Evolutionary conservation across 2,113 vertebrate species (phyloP).

Genomic region (Parus major): DNA sequence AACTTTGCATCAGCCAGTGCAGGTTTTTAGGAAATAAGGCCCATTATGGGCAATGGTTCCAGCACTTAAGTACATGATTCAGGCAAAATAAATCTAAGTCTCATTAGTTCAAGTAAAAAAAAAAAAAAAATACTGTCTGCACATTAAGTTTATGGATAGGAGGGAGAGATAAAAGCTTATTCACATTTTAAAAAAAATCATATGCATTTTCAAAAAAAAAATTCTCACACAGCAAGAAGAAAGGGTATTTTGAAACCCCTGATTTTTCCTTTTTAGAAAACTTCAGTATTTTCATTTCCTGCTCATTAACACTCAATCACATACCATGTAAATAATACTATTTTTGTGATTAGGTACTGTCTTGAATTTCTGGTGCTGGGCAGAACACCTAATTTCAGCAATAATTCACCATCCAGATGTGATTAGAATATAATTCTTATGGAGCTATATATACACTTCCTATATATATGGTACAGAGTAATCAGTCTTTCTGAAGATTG

Average conservation of each 20-base stretch:
- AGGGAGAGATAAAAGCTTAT: neutral
- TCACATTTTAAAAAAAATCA: neutral
- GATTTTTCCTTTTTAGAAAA: neutral
- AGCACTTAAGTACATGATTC: neutral
- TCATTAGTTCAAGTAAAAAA: neutral
- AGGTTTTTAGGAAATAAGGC: neutral
- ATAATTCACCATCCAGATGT: neutral
- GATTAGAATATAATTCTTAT: neutral
- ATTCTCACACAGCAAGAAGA: neutral
- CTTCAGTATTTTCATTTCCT: neutral
- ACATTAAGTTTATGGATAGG: neutral
- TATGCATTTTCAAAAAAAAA: neutral
- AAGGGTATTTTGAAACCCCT: neutral
- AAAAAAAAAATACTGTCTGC: neutral
- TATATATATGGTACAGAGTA: neutral
- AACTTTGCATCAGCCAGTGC: neutral
- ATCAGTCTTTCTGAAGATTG: neutral
- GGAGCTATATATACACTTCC: neutral
- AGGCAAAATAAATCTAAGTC: neutral
- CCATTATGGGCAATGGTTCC: neutral
- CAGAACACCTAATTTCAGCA: slow-evolving; percentile 1
- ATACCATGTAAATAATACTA: neutral
- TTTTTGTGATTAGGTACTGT: neutral
- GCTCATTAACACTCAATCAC: neutral
- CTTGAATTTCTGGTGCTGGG: neutral